These are phyloP conservation scores for Myotis planiceps DNA, from an alignment of 2,797 vertebrate species.

Conservation along the genomic window DNA sequence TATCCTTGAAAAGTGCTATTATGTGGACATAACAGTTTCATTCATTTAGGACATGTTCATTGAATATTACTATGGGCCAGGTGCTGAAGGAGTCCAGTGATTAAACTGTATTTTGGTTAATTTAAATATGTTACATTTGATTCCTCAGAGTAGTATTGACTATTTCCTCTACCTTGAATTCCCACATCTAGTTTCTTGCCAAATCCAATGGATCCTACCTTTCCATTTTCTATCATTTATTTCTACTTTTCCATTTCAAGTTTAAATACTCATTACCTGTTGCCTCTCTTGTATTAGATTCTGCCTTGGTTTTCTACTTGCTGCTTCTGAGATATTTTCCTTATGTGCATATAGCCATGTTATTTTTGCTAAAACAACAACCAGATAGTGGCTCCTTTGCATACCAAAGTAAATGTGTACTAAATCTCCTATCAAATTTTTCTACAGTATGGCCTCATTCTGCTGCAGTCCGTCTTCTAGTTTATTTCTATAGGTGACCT, in stretches of 20 bases:
- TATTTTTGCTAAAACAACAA: constrained; percentile 23
- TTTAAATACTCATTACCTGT: neutral
- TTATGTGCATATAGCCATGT: neutral
- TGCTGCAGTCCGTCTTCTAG: neutral
- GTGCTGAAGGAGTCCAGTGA: neutral
- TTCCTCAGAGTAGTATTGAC: neutral
- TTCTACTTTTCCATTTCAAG: neutral
- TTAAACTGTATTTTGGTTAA: constrained; percentile 37
- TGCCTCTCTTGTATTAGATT: neutral
- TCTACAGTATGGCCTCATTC: neutral
- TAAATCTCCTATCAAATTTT: neutral
- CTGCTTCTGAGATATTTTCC: neutral
- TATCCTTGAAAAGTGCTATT: neutral
- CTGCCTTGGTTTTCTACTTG: constrained; percentile 5
- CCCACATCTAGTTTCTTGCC: neutral
- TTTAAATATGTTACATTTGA: neutral
- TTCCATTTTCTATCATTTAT: neutral
- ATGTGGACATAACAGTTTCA: neutral
- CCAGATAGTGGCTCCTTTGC: neutral
- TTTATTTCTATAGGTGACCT: neutral
- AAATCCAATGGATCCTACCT: neutral
- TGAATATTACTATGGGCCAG: neutral
- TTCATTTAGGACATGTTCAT: neutral
- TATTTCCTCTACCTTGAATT: neutral
- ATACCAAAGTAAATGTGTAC: neutral